These are phyloP conservation scores for Cyclina sinensis DNA, from an alignment of 1,140 invertebrate species.

Conservation along the genomic window DNA sequence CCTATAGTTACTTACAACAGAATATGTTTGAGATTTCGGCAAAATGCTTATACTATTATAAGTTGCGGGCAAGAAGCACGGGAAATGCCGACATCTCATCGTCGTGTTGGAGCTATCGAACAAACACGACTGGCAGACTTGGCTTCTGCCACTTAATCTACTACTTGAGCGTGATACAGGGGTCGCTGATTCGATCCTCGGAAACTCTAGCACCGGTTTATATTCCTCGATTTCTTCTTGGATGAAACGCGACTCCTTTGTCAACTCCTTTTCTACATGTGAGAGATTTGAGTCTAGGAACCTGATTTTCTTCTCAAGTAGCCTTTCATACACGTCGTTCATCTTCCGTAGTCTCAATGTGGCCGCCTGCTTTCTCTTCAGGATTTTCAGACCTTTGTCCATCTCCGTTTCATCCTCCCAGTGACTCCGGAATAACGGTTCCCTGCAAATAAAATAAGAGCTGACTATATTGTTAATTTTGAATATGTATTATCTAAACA, in stretches of 20 bases:
- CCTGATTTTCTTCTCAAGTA: slow-evolving; percentile 40
- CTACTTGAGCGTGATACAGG: slow-evolving; percentile 31
- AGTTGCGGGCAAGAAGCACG: slow-evolving; percentile 57
- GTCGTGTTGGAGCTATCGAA: slow-evolving; percentile 30
- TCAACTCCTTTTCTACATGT: slow-evolving; percentile 40
- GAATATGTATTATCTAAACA: no score
- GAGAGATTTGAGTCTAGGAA: slow-evolving; percentile 22
- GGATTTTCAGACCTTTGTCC: slow-evolving; percentile 31
- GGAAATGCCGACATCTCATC: slow-evolving; percentile 56
- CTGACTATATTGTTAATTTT: no score
- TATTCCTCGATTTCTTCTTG: slow-evolving; percentile 52
- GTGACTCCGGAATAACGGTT: slow-evolving; percentile 2
- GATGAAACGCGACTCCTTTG: slow-evolving; percentile 37
- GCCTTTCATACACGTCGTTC: slow-evolving; percentile 48
- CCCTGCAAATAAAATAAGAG: slow-evolving; percentile 29
- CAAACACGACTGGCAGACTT: slow-evolving; percentile 38
- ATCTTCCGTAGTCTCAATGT: slow-evolving; percentile 36
- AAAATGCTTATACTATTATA: slow-evolving; percentile 55
- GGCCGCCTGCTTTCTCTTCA: slow-evolving; percentile 2
- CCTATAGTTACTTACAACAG: slow-evolving; percentile 52
- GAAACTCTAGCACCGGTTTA: neutral
- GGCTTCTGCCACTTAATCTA: slow-evolving; percentile 1
- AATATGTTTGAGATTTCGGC: slow-evolving; percentile 59
- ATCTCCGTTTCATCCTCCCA: slow-evolving; percentile 52
- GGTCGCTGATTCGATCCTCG: slow-evolving; percentile 10